A percentile compares a stretch with the other conserved stretches of the same genome.
phyloP scores from a whole-genome alignment of 2,113 vertebrate genomes.

The Thunnus thynnus region DNA sequence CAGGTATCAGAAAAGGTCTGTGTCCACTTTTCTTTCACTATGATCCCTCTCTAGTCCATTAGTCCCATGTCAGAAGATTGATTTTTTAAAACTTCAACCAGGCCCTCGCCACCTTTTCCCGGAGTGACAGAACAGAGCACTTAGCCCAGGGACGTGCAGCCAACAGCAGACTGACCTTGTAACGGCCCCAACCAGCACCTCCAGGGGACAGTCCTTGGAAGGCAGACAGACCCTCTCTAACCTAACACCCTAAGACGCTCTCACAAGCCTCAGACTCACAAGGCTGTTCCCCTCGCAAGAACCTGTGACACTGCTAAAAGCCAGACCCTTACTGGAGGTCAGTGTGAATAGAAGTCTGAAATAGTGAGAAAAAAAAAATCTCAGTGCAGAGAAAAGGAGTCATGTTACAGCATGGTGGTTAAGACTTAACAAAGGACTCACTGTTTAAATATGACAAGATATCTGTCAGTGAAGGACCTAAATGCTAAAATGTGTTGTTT shows the following conservation, averaged over 20 bases:
- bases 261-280: conserved; percentile 35
- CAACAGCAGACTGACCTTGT: conserved; percentile 54
- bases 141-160: conserved; percentile 53
- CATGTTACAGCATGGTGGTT: background rate
- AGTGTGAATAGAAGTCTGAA: conserved; percentile 22
- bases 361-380: conserved; percentile 12
- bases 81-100: conserved; percentile 46
- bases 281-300: conserved; percentile 36
- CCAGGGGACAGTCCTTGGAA: conserved; percentile 56
- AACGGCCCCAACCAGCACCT: conserved; percentile 41
- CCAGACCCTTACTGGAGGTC: conserved; percentile 50
- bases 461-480: background rate
- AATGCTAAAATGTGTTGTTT: too few relatives aligned
- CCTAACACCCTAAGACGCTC: conserved; percentile 40
- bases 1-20: conserved; percentile 18
- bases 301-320: conserved; percentile 73
- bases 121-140: conserved; percentile 64
- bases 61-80: conserved; percentile 30
- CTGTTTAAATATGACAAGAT: background rate
- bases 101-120: conserved; percentile 34
- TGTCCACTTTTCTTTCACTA: background rate
- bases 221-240: conserved; percentile 52
- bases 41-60: conserved; percentile 39
- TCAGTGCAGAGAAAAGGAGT: conserved; percentile 26
- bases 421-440: background rate